Evolutionary conservation across 2,888 invertebrate genomes (phyloP).

Genomic region (Napeogenes sylphis): DNA sequence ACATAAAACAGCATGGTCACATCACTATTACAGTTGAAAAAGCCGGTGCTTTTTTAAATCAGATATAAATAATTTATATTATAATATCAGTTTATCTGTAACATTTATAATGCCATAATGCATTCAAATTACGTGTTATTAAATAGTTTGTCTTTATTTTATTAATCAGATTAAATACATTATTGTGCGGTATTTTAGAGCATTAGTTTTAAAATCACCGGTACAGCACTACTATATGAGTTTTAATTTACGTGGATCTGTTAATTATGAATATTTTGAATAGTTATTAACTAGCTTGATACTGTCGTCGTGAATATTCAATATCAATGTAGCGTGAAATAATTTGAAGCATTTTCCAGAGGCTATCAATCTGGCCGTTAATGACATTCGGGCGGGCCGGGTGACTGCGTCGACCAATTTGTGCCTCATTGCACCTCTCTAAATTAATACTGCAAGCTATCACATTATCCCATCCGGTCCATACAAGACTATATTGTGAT

Average conservation of each 20-base stretch:
- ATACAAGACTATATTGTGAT: slow-evolving; percentile 25
- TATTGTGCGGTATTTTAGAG: no score
- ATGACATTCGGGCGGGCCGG: slow-evolving; percentile 66
- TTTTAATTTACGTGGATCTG: slow-evolving; percentile 16
- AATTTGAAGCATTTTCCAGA: slow-evolving; percentile 68
- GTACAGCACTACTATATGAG: neutral
- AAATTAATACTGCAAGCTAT: slow-evolving; percentile 53
- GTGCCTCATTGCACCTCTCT: slow-evolving; percentile 61
- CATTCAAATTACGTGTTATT: no score
- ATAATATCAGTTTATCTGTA: no score
- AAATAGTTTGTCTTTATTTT: no score
- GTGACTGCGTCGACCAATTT: slow-evolving; percentile 65
- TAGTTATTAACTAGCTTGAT: slow-evolving; percentile 32
- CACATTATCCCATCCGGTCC: slow-evolving; percentile 25
- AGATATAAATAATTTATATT: no score
- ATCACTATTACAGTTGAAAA: no score
- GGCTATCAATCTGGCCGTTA: slow-evolving; percentile 70
- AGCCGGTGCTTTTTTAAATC: no score
- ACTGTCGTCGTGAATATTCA: slow-evolving; percentile 53
- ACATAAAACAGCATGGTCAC: neutral
- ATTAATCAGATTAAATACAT: no score
- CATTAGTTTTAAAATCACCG: no score
- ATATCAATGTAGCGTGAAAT: slow-evolving; percentile 70
- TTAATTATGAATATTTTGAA: slow-evolving; percentile 19
- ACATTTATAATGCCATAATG: no score